A percentile compares a stretch with the other conserved stretches of the same genome.
Conservation (phyloP, 2,113 vertebrate genomes). For the Anguilla japonica region DNA sequence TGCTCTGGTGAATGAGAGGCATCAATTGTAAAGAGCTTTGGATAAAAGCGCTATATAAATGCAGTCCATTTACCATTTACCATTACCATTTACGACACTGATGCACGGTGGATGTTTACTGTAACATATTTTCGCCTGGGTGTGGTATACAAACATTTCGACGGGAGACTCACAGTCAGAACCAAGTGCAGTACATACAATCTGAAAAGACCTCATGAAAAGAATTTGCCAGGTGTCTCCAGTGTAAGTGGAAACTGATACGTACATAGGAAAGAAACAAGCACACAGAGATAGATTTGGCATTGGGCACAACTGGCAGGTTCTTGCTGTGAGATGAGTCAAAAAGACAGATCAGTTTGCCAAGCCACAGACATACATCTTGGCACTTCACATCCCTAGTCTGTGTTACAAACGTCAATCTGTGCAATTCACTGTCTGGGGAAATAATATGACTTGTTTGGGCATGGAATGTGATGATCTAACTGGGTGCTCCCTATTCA, state of each 20-base stretch:
- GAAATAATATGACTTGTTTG: not conserved
- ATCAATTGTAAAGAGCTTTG: too few species aligned
- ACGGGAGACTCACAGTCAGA: not conserved
- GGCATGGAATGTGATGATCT: too few species aligned
- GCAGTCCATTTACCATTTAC: too few species aligned
- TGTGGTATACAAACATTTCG: not conserved
- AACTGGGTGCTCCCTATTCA: too few species aligned
- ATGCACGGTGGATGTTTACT: not conserved
- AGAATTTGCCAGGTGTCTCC: not conserved
- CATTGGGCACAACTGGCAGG: constrained; percentile 17
- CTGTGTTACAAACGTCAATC: not conserved
- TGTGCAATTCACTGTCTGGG: not conserved
- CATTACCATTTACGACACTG: not conserved
- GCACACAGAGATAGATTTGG: constrained; percentile 21
- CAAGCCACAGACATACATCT: not conserved
- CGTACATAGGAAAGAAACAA: constrained; percentile 5
- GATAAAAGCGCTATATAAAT: too few species aligned
- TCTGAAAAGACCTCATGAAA: not conserved
- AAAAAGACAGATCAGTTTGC: not conserved
- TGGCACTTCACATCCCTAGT: not conserved
- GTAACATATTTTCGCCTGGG: not conserved
- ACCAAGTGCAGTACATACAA: not conserved
- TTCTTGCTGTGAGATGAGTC: constrained; percentile 2
- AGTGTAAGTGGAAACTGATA: constrained; percentile 25
- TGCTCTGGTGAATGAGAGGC: too few species aligned